phyloP scores from a whole-genome alignment of 2,888 invertebrate genomes.

The Drosophila melanosoma region DNA sequence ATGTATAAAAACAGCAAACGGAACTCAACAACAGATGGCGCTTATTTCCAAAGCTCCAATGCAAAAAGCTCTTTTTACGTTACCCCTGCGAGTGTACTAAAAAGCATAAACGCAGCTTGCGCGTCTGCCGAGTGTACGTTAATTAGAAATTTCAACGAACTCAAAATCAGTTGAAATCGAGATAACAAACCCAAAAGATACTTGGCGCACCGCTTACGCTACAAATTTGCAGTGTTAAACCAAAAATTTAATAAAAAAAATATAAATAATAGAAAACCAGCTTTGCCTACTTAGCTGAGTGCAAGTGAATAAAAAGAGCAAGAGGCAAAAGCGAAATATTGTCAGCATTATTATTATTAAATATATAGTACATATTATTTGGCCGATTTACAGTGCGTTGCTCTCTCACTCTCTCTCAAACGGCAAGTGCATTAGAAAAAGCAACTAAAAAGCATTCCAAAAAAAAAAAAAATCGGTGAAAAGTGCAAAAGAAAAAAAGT shows the following conservation, averaged over 20 bases:
- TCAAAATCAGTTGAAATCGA: constrained; percentile 83
- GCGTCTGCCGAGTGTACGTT: constrained; percentile 63
- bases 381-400: constrained; percentile 36
- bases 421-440: constrained; percentile 36
- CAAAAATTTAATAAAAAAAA: constrained; percentile 26
- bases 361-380: constrained; percentile 33
- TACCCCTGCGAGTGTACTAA: constrained; percentile 68
- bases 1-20: not conserved
- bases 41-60: constrained; percentile 8
- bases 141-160: constrained; percentile 76
- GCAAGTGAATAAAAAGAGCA: constrained; percentile 45
- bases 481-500: constrained; percentile 36
- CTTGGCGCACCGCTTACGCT: constrained; percentile 52
- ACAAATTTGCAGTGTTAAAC: constrained; percentile 32
- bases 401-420: constrained; percentile 5
- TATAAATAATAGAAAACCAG: constrained; percentile 26
- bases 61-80: constrained; percentile 33
- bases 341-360: constrained; percentile 42
- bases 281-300: constrained; percentile 14
- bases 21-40: constrained; percentile 49
- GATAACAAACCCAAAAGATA: constrained; percentile 82
- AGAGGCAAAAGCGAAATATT: constrained; percentile 22
- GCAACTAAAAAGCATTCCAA: constrained; percentile 60
- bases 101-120: constrained; percentile 56
- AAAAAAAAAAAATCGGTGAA: constrained; percentile 43